Evolutionary conservation across 2,113 vertebrate genomes (phyloP).

Genomic region (Monopterus albus): DNA sequence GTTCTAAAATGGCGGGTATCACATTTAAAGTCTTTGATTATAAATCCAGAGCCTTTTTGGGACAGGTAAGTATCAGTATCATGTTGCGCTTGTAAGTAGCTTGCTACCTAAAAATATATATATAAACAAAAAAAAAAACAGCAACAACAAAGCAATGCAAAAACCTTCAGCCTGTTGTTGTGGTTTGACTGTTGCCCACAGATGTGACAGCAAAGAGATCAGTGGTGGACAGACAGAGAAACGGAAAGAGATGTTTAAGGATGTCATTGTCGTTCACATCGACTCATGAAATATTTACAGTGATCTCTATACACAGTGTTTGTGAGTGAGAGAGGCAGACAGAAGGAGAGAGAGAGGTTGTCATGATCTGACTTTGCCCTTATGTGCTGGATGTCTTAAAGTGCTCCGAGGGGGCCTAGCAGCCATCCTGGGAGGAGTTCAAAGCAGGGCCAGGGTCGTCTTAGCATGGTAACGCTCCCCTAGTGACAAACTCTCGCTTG

Average conservation of each 20-base stretch:
- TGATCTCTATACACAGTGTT: constrained; percentile 39
- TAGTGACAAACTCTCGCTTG: constrained; percentile 64
- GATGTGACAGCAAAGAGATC: constrained; percentile 29
- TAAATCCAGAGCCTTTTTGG: constrained; percentile 2
- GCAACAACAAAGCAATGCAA: not conserved
- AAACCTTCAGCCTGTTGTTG: not conserved
- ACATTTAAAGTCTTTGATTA: constrained; percentile 40
- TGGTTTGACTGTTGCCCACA: constrained; percentile 4
- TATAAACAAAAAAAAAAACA: too few species aligned
- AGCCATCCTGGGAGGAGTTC: constrained; percentile 70
- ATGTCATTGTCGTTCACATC: constrained; percentile 52
- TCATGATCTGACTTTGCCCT: constrained; percentile 53
- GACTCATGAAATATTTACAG: constrained; percentile 70
- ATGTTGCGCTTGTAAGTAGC: not conserved
- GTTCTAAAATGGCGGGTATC: constrained; percentile 31
- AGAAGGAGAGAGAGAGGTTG: constrained; percentile 38
- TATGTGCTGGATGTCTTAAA: constrained; percentile 59
- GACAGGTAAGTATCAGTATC: constrained; percentile 34
- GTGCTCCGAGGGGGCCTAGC: constrained; percentile 60
- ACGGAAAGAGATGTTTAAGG: constrained; percentile 42
- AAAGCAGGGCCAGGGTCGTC: constrained; percentile 76
- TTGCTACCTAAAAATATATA: not conserved
- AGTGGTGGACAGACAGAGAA: constrained; percentile 48
- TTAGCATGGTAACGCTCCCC: constrained; percentile 61
- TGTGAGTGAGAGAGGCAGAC: constrained; percentile 15